These are phyloP conservation scores for Ciconia stormi DNA, from an alignment of 2,113 vertebrate species.

Conservation along the genomic window DNA sequence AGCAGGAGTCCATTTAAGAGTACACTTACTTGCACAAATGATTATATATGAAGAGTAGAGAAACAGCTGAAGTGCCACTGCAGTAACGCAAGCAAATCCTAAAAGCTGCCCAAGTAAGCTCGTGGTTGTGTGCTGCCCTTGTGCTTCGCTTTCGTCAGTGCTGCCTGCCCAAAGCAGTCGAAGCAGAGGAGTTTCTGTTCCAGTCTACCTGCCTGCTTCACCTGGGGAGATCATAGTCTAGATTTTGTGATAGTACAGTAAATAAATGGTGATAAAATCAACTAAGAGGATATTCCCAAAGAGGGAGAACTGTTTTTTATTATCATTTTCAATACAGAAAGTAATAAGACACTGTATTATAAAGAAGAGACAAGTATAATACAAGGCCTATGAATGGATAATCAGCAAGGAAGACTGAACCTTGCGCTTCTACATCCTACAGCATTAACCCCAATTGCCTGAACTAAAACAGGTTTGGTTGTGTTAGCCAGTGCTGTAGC, in stretches of 20 bases:
- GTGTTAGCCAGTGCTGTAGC: neutral
- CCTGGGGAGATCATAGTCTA: neutral
- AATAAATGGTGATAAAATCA: neutral
- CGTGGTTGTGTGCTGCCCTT: neutral
- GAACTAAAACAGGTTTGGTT: neutral
- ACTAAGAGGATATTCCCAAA: neutral
- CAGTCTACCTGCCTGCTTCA: neutral
- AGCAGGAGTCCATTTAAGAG: constrained; percentile 52
- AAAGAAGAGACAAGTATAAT: neutral
- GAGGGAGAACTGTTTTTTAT: neutral
- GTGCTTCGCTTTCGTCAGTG: neutral
- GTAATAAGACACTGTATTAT: neutral
- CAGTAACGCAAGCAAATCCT: neutral
- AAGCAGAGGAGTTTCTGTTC: neutral
- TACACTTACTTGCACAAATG: constrained; percentile 8
- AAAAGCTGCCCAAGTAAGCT: neutral
- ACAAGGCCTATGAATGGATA: neutral
- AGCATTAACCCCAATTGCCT: neutral
- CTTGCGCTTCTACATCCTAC: neutral
- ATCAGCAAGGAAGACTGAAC: neutral
- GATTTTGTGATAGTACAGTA: neutral
- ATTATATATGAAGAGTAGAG: neutral
- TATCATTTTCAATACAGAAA: neutral
- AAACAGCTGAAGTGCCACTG: neutral
- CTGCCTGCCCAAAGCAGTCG: neutral